phyloP scores from a whole-genome alignment of 1,140 invertebrate genomes.

The Penaeus chinensis region DNA sequence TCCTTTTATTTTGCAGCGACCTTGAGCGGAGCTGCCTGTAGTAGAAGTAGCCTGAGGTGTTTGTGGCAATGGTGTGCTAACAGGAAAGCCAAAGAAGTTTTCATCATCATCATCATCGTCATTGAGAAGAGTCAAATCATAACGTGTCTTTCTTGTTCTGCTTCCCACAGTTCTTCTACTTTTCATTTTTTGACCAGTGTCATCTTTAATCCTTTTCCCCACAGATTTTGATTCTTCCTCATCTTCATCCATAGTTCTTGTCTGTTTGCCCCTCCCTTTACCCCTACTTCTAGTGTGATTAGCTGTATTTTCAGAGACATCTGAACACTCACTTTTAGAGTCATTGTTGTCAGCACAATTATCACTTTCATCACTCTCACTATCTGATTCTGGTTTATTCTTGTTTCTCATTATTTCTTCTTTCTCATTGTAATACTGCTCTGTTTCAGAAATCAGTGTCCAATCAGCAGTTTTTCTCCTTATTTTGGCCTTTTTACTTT shows the following conservation, averaged over 20 bases:
- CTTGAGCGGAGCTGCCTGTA: conserved; percentile 29
- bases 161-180: conserved; percentile 41
- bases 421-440: conserved; percentile 64
- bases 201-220: conserved; percentile 45
- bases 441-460: conserved; percentile 62
- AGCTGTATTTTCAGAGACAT: conserved; percentile 53
- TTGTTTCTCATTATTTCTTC: conserved; percentile 64
- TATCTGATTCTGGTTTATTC: conserved; percentile 58
- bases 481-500: conserved; percentile 62
- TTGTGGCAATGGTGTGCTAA: conserved; percentile 52
- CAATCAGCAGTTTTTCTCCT: conserved; percentile 62
- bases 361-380: conserved; percentile 60
- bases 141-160: conserved; percentile 53
- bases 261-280: conserved; percentile 47
- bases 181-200: conserved; percentile 24
- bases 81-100: conserved; percentile 51
- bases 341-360: conserved; percentile 48
- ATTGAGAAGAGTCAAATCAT: conserved; percentile 60
- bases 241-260: conserved; percentile 35
- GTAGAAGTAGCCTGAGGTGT: not conserved
- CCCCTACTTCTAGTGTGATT: conserved; percentile 48
- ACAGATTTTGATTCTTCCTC: conserved; percentile 34
- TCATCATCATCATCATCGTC: conserved; percentile 60
- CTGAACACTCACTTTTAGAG: conserved; percentile 57
- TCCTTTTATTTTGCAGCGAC: conserved; percentile 33